Evolutionary conservation across 1,140 invertebrate genomes (phyloP), one percentile per base, ranked within the genome.

Genomic region (Calliphora vicina): DNA sequence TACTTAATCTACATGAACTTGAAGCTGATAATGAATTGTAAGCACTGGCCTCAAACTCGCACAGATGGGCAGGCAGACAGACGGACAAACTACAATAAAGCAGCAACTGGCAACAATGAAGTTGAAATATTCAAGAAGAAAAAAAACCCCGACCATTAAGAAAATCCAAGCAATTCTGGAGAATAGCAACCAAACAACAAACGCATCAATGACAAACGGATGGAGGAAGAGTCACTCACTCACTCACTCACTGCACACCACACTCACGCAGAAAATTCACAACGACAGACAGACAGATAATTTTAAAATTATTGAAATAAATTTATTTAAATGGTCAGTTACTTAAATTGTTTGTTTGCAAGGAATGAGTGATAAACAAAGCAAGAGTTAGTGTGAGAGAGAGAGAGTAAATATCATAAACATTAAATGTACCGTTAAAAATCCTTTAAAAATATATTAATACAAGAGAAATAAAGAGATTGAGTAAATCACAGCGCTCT

Each of bases 1-100:
- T 78, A 78, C 74, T 78, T 78, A 45, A 78, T 78, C 74, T 78
- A 43, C 74, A 78, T 78, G 74, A 78, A 78, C 74, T 78, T 78
- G 74, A 78, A 45, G 74, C 74, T 45, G 74, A 78, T 78, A 78
- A 78, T 78, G 27, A 78, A 45, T 45, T 43, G 74, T 78, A 45
- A 78, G 23, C 74, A 25, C 74, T 12, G 23, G 61, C 61, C 61
- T 67, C 61, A 20, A 5, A 67, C 20, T 20, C 61, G 4, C n/a
- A 67, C 61, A 57, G n/a, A n/a, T n/a, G n/a, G n/a, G 1, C 17
- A 23, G 0, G 4, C 61, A 23, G 4, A 23, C 61, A 67, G 8
- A 67, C 10, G n/a, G n/a, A 23, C n/a, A 67, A 6, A 67, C 61
- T 25, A 67, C 61, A 67, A 23, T 23, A 23, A 23, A 67, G 20